Evolutionary conservation across 2,797 vertebrate genomes (phyloP), one percentile per base, ranked within the genome.

Genomic region (Semaprochilodus insignis): DNA sequence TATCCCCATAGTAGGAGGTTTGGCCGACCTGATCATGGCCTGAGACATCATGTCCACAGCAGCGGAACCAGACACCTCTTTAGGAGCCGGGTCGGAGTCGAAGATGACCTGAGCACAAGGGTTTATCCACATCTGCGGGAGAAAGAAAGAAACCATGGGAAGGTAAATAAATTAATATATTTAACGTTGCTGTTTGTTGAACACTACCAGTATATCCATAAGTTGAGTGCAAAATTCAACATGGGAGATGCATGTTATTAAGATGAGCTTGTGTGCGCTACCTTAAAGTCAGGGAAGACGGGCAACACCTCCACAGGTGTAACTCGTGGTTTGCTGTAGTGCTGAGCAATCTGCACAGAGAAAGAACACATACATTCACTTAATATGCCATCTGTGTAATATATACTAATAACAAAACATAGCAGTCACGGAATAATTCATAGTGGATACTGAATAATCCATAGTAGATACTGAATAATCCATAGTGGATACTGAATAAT

Each of bases 31-130:
- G 93, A 99, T 99, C 97, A 99, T 99, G 83, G 97, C 97, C 91
- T 99, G 97, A 74, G 97, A 98, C 97, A 99, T 99, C 97, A 98
- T 98, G 0, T 98, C 97, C 51, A 98, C 92, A 0, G 94, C 97
- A 0, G 95, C 94, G 0, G 96, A 87, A 0, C 88, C 96, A 0
- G 96, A 91, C 0, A 96, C 92, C 85, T 98, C 97, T 92, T 98
- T 98, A 27, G 97, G 97, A 0, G 97, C 97, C 4, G 97, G 97
- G 88, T 98, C 97, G 0, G 97, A 98, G 86, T 98, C 97, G 80
- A 98, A 98, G 88, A 99, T 98, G 87, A 98, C 97, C 90, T 99
- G 97, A 88, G 97, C 97, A 0, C 97, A 99, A 0, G 97, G 97
- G 89, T 99, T 99, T 92, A 99, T 99, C 97, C 97, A 98, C 97